Evolutionary conservation across 2,888 invertebrate species (phyloP), one percentile per base, ranked within the genome.

Genomic region (Hipparchia semele): DNA sequence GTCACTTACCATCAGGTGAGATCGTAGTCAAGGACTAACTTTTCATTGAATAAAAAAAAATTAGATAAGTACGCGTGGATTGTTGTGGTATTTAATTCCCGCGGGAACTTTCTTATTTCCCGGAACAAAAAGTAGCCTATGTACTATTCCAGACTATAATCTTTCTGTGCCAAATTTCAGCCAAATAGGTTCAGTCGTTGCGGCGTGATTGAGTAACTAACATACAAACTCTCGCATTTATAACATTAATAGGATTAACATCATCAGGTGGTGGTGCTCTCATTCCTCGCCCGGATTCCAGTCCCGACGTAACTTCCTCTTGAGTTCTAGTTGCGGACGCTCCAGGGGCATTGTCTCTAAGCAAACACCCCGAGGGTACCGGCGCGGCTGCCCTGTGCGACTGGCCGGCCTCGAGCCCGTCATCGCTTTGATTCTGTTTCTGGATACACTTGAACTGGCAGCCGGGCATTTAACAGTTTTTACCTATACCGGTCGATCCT

Each of bases 401-500:
- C 6, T 65, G 33, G 7, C 65, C 49, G 1, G 33, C 5, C 2
- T 33, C 12, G 2, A 9, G 23, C 0, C 12, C 64, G 0, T 49
- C 64, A 13, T 9, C 13, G 4, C n/a, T 64, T 5, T 51, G 9
- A 13, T 64, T 64, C 64, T 23, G 49, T 64, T 64, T 64, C 13
- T 49, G 13, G 23, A 23, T 49, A 13, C 64, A 64, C 10, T 49
- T 23, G 1, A 64, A 23, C 64, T 64, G 51, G 64, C 64, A 64
- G 23, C 49, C 64, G 64, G 13, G 13, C 64, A 64, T 64, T 64
- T 64, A 64, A 51, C 1, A 5, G 23, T 4, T 49, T 39, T 23
- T 23, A 23, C 12, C 12, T 49, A 51, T 23, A 9, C 23, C 64
- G 49, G 46, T 49, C 23, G 13, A 13, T 49, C 49, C 49, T 64